A percentile compares a stretch with the other conserved stretches of the same genome.
Conservation (phyloP, 30 jellyfish, hydroid and myxozoan species). For the Clytia hemisphaerica region DNA sequence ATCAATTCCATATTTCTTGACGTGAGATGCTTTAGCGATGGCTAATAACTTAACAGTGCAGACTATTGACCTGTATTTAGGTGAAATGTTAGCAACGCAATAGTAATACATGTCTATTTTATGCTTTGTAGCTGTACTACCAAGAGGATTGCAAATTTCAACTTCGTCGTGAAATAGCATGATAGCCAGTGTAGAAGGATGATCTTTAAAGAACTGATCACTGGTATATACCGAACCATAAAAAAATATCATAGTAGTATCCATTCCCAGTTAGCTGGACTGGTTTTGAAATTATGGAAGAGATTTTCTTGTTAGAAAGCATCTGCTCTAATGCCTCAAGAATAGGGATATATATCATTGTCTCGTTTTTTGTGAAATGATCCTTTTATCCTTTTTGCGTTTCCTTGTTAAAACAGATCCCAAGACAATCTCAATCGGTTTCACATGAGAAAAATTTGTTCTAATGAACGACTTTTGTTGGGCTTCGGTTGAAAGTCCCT, state of each 20-base stretch:
- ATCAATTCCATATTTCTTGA: background rate
- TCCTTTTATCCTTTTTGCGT: no score
- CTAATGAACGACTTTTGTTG: background rate
- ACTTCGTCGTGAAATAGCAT: background rate
- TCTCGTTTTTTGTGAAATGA: background rate
- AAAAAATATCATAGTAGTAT: no score
- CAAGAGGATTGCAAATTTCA: background rate
- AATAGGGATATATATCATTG: background rate
- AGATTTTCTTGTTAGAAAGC: background rate
- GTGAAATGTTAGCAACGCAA: background rate
- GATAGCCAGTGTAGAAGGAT: background rate
- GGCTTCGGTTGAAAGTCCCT: constrained; percentile 11
- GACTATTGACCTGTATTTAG: background rate
- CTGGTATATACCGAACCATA: background rate
- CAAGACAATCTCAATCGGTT: background rate
- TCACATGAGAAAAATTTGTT: background rate
- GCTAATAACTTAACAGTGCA: background rate
- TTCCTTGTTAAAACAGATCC: background rate
- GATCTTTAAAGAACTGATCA: background rate
- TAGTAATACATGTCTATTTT: background rate
- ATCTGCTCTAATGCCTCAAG: constrained; percentile 5
- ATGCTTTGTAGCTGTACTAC: background rate
- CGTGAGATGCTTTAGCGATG: background rate
- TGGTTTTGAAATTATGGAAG: background rate
- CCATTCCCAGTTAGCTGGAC: no score